Evolutionary conservation across 1,140 invertebrate species (phyloP).

Genomic region (Pachypeltis micranthus): DNA sequence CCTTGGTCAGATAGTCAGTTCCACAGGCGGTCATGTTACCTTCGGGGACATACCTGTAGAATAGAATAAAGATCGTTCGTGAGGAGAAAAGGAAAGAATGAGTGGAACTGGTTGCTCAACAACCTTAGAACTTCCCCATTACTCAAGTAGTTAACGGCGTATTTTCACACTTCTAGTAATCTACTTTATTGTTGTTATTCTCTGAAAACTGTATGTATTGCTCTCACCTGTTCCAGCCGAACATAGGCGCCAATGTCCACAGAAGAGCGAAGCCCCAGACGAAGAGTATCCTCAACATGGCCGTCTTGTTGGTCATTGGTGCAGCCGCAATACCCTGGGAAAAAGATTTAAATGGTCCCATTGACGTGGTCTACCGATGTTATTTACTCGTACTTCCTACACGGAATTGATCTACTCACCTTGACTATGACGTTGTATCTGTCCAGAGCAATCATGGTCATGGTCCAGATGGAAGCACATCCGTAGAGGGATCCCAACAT

Average conservation of each 20-base stretch:
- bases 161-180: too few species aligned
- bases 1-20: slow-evolving; percentile 63
- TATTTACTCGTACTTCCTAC: background rate
- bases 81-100: too few species aligned
- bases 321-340: slow-evolving; percentile 50
- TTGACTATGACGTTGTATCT: slow-evolving; percentile 78
- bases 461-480: slow-evolving; percentile 68
- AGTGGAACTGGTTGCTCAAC: too few species aligned
- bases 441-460: slow-evolving; percentile 70
- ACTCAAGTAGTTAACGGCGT: too few species aligned
- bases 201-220: too few species aligned
- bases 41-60: slow-evolving; percentile 76
- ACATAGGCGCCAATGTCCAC: slow-evolving; percentile 60
- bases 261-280: slow-evolving; percentile 53
- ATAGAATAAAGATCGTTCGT: too few species aligned
- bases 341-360: background rate
- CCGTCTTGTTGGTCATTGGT: slow-evolving; percentile 54
- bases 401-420: slow-evolving; percentile 23
- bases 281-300: slow-evolving; percentile 51
- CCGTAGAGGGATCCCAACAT: slow-evolving; percentile 67
- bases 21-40: slow-evolving; percentile 77
- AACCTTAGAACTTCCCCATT: too few species aligned
- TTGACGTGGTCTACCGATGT: background rate
- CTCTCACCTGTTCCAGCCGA: slow-evolving; percentile 73
- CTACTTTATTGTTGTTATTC: too few species aligned